Evolutionary conservation across 2,113 vertebrate genomes (phyloP).

Genomic region (Onychostruthus taczanowskii): DNA sequence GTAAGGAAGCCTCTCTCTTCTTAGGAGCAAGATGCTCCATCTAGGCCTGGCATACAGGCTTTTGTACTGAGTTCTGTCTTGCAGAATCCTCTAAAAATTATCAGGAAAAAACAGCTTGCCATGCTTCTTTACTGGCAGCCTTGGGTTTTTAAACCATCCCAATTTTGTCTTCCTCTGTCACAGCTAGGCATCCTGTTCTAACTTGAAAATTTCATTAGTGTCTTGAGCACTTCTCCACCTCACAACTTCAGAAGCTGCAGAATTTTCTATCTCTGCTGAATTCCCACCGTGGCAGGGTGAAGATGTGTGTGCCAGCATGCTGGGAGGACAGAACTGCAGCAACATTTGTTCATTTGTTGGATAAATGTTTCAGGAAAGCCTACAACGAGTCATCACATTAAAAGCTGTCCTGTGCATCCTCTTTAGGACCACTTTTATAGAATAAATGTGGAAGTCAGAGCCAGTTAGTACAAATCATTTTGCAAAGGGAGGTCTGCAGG

Average conservation of each 20-base stretch:
- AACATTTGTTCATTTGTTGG: not conserved
- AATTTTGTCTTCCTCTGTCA: not conserved
- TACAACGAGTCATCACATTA: not conserved
- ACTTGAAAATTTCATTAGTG: constrained; percentile 9
- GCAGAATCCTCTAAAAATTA: not conserved
- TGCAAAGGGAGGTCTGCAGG: not conserved
- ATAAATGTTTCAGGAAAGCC: not conserved
- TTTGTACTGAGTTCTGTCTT: not conserved
- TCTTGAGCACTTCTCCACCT: not conserved
- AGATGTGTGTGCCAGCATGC: not conserved
- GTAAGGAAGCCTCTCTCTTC: not conserved
- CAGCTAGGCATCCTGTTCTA: not conserved
- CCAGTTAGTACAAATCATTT: not conserved
- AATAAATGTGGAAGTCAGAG: not conserved
- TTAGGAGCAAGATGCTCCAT: not conserved
- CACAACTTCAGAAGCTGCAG: not conserved
- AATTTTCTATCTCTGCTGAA: not conserved
- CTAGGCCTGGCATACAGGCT: not conserved
- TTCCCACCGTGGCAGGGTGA: not conserved
- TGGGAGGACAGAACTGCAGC: not conserved
- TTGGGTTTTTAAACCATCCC: constrained; percentile 3
- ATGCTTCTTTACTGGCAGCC: not conserved
- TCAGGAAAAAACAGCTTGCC: not conserved
- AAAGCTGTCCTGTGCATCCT: not conserved
- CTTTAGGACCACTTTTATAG: not conserved